A percentile compares a stretch with the other conserved stretches of the same genome.
phyloP scores from a whole-genome alignment of 2,888 invertebrate species.

The Mongoloraphidia duomilia region DNA sequence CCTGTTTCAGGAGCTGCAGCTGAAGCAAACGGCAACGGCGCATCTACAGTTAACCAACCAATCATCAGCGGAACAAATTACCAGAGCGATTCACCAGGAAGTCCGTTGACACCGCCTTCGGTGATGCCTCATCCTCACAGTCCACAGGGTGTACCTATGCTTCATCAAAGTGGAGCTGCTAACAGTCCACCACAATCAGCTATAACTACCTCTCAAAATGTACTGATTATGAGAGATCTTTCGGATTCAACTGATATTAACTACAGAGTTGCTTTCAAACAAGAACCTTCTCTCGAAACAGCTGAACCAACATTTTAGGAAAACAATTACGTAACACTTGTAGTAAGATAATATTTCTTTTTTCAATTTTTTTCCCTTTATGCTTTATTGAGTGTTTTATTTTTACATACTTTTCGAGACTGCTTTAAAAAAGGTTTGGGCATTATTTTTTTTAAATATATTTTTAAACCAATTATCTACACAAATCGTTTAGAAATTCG shows the following conservation, averaged over 20 bases:
- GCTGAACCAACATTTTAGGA: conserved; percentile 31
- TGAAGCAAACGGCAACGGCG: conserved; percentile 27
- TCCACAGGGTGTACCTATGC: conserved; percentile 26
- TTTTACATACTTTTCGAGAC: no score
- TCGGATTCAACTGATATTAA: conserved; percentile 28
- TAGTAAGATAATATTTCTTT: no score
- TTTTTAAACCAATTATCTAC: no score
- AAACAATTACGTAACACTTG: conserved; percentile 6
- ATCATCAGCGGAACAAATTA: conserved; percentile 29
- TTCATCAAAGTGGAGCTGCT: conserved; percentile 24
- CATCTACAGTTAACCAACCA: conserved; percentile 22
- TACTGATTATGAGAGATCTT: conserved; percentile 34
- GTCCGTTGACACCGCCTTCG: conserved; percentile 35
- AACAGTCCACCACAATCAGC: conserved; percentile 26
- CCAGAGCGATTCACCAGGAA: conserved; percentile 39
- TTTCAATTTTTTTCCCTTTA: no score
- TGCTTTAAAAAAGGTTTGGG: no score
- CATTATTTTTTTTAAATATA: no score
- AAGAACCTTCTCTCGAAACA: conserved; percentile 36
- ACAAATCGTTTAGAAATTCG: no score
- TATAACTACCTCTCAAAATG: conserved; percentile 21
- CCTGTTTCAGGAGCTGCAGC: conserved; percentile 30
- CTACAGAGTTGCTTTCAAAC: conserved; percentile 32
- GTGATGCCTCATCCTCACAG: conserved; percentile 26
- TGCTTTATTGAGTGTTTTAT: no score